Conservation (phyloP, 2,888 invertebrate species). For the Campoplex nolae region DNA sequence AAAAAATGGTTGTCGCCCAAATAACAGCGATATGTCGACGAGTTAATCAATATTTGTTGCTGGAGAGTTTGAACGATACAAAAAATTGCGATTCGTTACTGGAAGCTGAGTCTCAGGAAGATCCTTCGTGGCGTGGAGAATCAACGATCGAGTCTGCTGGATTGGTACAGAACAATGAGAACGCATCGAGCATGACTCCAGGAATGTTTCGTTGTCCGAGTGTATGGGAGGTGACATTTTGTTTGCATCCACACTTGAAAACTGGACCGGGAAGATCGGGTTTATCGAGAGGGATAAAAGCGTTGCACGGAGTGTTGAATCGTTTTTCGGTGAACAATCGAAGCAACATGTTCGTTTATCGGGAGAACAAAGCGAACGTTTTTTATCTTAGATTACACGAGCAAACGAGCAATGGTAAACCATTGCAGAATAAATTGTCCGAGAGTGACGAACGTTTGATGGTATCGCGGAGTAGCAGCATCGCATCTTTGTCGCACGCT, state of each 20-base stretch:
- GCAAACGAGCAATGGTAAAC: slow-evolving; percentile 81
- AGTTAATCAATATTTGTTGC: slow-evolving; percentile 89
- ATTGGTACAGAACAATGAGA: slow-evolving; percentile 70
- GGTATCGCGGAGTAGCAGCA: slow-evolving; percentile 83
- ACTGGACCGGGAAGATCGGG: slow-evolving; percentile 87
- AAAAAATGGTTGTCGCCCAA: slow-evolving; percentile 85
- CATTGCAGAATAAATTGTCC: slow-evolving; percentile 81
- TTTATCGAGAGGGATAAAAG: slow-evolving; percentile 88
- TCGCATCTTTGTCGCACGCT: slow-evolving; percentile 81
- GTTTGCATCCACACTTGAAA: slow-evolving; percentile 90
- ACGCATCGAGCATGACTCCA: slow-evolving; percentile 85
- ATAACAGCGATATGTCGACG: slow-evolving; percentile 87
- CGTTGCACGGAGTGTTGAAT: slow-evolving; percentile 88
- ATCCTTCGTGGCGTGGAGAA: slow-evolving; percentile 80
- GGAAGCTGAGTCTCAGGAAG: slow-evolving; percentile 88
- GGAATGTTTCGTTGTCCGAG: slow-evolving; percentile 91
- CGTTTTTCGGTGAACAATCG: slow-evolving; percentile 90
- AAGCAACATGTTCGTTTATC: slow-evolving; percentile 91
- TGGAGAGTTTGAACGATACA: slow-evolving; percentile 89
- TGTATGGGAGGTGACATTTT: slow-evolving; percentile 90
- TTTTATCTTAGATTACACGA: slow-evolving; percentile 86
- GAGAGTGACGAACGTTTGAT: slow-evolving; percentile 83
- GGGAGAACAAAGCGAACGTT: slow-evolving; percentile 87
- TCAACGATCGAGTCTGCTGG: slow-evolving; percentile 71
- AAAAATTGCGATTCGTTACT: slow-evolving; percentile 88